Evolutionary conservation across 2,113 vertebrate species (phyloP), one percentile per base, ranked within the genome.

Genomic region (Salvelinus fontinalis): DNA sequence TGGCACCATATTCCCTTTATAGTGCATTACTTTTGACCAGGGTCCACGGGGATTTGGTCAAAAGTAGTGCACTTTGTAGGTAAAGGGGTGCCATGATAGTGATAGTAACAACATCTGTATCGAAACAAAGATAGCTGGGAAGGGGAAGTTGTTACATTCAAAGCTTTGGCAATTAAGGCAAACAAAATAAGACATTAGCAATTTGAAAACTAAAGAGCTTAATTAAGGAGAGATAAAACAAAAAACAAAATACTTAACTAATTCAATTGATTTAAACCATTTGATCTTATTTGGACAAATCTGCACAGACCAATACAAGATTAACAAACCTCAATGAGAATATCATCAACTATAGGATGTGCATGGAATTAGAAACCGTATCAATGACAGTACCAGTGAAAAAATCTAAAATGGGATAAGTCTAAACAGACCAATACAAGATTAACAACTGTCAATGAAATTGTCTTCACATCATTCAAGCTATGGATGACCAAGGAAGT

Each of bases 81-180:
- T 44, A 44, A 44, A 44, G 3, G 39, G 39, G 39, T 11, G 39
- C 9, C 39, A 44, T 44, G 39, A 44, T 44, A 44, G 9, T 3
- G 9, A 44, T 0, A 44, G 2, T 11, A 44, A 44, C 39, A 44
- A 62, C 6, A 24, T 8, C n/a, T 13, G 2, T 22, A 2, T 22
- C n/a, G 1, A 22, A 62, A 22, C n/a, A n/a, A 62, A 62, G 54
- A 62, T 22, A 62, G n/a, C 16, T 68, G 67, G 66, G 66, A 39
- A 0, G 67, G 67, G 70, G 64, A 68, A 29, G 12, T 24, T 67
- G 71, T 9, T 66, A 84, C 86, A 91, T 89, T 90, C 84, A 90
- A 84, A 78, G 77, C 86, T 89, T 85, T 82, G 76, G 83, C 83
- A 77, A 81, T 84, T 84, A 85, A 85, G 83, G 77, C 79, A 82